Base-by-base conservation (phyloP, 2,888 invertebrate genomes). In the Nemotelus nigrinus region DNA sequence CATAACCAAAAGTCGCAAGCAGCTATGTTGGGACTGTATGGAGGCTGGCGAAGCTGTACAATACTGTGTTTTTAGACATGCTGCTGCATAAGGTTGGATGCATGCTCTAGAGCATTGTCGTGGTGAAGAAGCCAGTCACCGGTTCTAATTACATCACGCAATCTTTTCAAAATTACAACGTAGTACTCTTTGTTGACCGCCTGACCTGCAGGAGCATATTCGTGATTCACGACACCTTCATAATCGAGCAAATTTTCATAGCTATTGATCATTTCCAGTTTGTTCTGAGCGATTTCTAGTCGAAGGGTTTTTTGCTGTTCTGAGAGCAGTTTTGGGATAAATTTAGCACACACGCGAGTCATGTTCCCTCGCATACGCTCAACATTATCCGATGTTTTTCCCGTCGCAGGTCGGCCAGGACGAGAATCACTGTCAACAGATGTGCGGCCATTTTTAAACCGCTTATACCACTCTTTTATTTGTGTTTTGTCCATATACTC, bases 291-390 rank as follows among this genome's bases (percentile, higher is more conserved):
- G 10, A n/a, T 58, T 58, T 58, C 58, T n/a, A 58, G 25, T 8
- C 25, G 58, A 25, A 58, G 25, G 1, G 5, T 58, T 25, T 58
- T 25, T 58, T 6, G 4, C 25, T 7, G n/a, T 58, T 58, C 25
- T 5, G 25, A 58, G 1, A 58, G 8, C 5, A 58, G 58, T 58
- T 58, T 53, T 58, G 25, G 7, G 58, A 25, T 58, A 1, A 5
- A n/a, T 58, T 25, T n/a, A 58, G 58, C 7, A n/a, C 58, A 58
- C 25, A n/a, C 5, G 7, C 25, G 25, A 25, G 25, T 25, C 10
- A n/a, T n/a, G 25, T 58, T 58, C 58, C 7, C 58, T 8, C 58
- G 58, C 4, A 58, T 25, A 58, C 58, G 58, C 25, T 58, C 58
- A 25, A 58, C 5, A 25, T 58, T 58, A n/a, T 58, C 25, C 25